Base-by-base conservation (phyloP, 2,888 invertebrate species). In the Scelioninae gen. 1 region DNA sequence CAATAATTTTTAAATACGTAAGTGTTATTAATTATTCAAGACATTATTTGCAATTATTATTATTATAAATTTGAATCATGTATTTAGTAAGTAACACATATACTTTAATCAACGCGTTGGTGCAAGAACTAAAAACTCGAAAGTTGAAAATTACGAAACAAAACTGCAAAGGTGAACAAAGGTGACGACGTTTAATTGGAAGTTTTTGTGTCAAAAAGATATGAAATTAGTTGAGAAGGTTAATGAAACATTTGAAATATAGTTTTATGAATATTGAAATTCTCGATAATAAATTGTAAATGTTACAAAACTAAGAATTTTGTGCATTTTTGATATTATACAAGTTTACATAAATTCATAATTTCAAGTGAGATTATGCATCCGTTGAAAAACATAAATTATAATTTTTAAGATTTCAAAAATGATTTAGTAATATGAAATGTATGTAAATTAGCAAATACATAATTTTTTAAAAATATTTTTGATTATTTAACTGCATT, bases 131-230 rank as follows among this genome's bases (percentile, higher is more conserved):
- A 4, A 29, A 16, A 23, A 9, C 11, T 34, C 11, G 11, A 63
- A 49, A 63, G 63, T 32, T 34, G 49, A 63, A 0, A 11, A 65
- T 65, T 38, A 5, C n/a, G 65, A 51, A 65, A 66, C 15, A 11
- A 53, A 43, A 11, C 15, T 55, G 40, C 43, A 55, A 66, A 66
- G 53, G 43, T 66, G 31, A 66, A 13, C 13, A 15, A 9, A 40
- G 65, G 38, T 66, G 16, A 47, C 32, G 29, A 60, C 13, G n/a
- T 71, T 32, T 60, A 71, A 71, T 71, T 71, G 32, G 32, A 58
- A 13, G 29, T 38, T 56, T 69, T 34, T 34, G 16, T 10, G 40
- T 34, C 16, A 16, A 69, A 23, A 7, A 47, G 11, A 56, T 47
- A 34, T 4, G 10, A 38, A 38, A 38, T 45, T 60, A 49, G 38